Percentiles rank a stretch among this genome's conserved stretches.
phyloP scores from a whole-genome alignment of 2,113 vertebrate genomes.

The Trogon surrucura region DNA sequence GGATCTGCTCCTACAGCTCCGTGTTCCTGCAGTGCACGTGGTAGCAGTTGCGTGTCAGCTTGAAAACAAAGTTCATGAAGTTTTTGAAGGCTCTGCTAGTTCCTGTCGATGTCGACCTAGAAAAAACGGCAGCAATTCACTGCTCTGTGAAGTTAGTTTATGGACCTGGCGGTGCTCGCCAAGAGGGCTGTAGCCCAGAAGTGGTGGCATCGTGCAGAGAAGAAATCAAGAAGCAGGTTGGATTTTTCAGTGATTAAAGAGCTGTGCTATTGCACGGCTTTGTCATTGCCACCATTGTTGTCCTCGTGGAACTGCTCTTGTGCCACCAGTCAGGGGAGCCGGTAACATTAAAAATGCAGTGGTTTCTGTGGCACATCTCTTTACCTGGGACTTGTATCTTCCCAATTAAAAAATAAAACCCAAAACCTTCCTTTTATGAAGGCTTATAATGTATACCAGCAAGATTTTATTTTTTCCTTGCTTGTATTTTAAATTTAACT shows the following conservation, averaged over 20 bases:
- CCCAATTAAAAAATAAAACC: background rate
- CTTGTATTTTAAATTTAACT: background rate
- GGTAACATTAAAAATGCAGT: background rate
- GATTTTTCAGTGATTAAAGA: background rate
- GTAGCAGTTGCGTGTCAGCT: slow-evolving; percentile 38
- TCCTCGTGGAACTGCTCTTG: background rate
- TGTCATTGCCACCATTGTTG: background rate
- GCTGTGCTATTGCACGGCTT: background rate
- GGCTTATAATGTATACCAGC: background rate
- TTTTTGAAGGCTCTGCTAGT: slow-evolving; percentile 58
- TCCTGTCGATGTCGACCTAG: slow-evolving; percentile 46
- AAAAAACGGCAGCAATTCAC: slow-evolving; percentile 25
- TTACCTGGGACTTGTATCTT: background rate
- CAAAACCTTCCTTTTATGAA: background rate
- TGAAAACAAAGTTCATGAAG: slow-evolving; percentile 41
- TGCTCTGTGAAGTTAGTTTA: slow-evolving; percentile 4
- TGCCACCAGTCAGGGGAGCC: background rate
- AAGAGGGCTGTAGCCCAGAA: background rate
- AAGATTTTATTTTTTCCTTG: background rate
- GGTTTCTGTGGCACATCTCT: background rate
- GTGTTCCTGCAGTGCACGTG: background rate
- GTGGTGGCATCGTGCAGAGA: background rate
- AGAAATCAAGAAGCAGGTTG: background rate
- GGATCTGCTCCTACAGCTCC: background rate
- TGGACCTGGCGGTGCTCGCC: background rate